Percentiles rank a stretch among this genome's conserved stretches.
Evolutionary conservation across 2,888 invertebrate species (phyloP).

Genomic region (Hymenopus coronatus): DNA sequence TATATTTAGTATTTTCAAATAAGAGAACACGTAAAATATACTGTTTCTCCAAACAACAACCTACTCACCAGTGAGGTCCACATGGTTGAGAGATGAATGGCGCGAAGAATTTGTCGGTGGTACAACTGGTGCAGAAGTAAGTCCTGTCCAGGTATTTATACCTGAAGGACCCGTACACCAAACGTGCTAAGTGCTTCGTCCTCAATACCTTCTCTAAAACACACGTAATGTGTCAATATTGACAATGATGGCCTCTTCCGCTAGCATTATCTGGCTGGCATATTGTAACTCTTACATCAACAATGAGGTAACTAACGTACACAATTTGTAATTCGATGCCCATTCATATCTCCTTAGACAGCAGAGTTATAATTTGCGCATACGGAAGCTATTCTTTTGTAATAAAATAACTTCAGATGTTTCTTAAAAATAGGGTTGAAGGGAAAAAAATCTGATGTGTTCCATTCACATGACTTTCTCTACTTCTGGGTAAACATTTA

Average conservation of each 20-base stretch:
- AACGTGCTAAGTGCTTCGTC: slow-evolving; percentile 12
- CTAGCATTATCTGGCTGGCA: background rate
- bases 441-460: too few species aligned
- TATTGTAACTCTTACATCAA: background rate
- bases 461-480: too few species aligned
- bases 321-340: background rate
- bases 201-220: slow-evolving; percentile 9
- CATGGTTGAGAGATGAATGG: background rate
- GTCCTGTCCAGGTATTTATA: background rate
- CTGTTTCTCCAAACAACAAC: too few species aligned
- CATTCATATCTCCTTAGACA: background rate
- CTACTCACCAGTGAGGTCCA: background rate
- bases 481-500: too few species aligned
- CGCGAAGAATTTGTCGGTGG: background rate
- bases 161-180: background rate
- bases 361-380: too few species aligned
- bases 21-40: too few species aligned
- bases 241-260: background rate
- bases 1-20: too few species aligned
- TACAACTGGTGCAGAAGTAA: background rate
- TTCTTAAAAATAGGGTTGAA: too few species aligned
- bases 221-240: slow-evolving; percentile 2
- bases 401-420: too few species aligned
- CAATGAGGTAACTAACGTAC: background rate
- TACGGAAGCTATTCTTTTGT: too few species aligned